Base-by-base conservation (phyloP, 1,140 invertebrate genomes). In the Sitophilus oryzae region DNA sequence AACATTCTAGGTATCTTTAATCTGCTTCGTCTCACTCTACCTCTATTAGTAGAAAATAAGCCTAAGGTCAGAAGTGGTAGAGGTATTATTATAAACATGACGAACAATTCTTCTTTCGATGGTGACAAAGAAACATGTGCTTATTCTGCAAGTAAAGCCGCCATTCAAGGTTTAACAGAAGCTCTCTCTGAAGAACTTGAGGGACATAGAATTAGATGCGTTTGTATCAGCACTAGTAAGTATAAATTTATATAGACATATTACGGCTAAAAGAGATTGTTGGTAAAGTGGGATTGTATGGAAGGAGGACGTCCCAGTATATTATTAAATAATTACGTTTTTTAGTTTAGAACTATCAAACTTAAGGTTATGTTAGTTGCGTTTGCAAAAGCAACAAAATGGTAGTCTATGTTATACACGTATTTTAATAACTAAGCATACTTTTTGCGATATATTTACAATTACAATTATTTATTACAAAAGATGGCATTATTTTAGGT, bases 121-220 rank as follows among this genome's bases (percentile, higher is more conserved):
- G 38, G 46, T 3, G 6, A 11, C 6, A 16, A 16, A n/a, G 18
- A 19, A 11, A 18, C 20, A 11, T 50, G 46, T 40, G 54, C 54
- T 14, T 56, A 56, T 30, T 22, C 48, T 14, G 54, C 54, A 2
- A 56, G 54, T 25, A 56, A 56, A 51, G 54, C 54, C 1, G 54
- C 54, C 2, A 30, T 56, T 1, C 36, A 50, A n/a, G 20, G 47
- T 6, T 45, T 56, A 47, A 56, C 53, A 1, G 45, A 48, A 49
- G 15, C 45, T 8, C 22, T 56, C 14, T 30, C 14, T 20, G n/a
- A 9, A 11, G 53, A 56, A 14, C 23, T 56, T 16, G 19, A 43
- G 11, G 36, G 23, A n/a, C n/a, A 42, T 5, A 19, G 44, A 21
- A 43, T 56, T 10, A 40, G 45, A 34, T 48, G 45, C 16, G 20